Evolutionary conservation across 2,888 invertebrate species (phyloP), one percentile per base, ranked within the genome.

Genomic region (Sisyra terminalis): DNA sequence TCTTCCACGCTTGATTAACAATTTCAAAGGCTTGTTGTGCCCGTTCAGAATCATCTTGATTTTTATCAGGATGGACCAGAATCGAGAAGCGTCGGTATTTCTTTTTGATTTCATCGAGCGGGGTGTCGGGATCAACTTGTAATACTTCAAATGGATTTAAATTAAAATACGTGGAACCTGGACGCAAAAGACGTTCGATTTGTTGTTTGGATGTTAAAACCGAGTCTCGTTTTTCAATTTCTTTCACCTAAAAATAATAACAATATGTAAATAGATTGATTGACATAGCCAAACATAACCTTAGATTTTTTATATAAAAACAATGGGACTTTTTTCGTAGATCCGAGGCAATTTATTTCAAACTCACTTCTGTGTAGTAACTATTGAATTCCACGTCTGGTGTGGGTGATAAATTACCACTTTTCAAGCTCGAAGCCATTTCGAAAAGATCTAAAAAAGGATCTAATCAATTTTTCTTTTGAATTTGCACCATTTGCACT

Each of bases 21-120:
- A 93, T 85, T 66, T 89, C 89, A 60, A 89, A 89, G 36, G 87
- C 85, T 57, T 82, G 77, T 60, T 98, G 93, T 2, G 98, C 92
- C 59, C 93, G 72, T 45, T 97, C 97, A 18, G 77, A 68, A 61
- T 98, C 92, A 66, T 97, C 90, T 66, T 84, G 83, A 67, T 99
- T 99, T 68, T 98, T 99, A 61, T 99, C 98, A 15, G 98, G 98
- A 78, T 99, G 98, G 29, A 98, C 94, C 55, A 98, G 71, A 61
- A 98, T 90, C 13, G 98, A 97, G 55, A 97, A 73, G 67, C 88
- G 75, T 58, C 92, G 76, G 64, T 96, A 99, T 65, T 93, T 93
- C 61, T 90, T 96, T 64, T 94, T 96, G 42, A 96, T 83, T 58
- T 92, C 90, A 52, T 94, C 92, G 43, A 96, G 61, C 14, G 85